Evolutionary conservation across 2,797 vertebrate genomes (phyloP), one percentile per base, ranked within the genome.

Genomic region (Cephalopachus bancanus): DNA sequence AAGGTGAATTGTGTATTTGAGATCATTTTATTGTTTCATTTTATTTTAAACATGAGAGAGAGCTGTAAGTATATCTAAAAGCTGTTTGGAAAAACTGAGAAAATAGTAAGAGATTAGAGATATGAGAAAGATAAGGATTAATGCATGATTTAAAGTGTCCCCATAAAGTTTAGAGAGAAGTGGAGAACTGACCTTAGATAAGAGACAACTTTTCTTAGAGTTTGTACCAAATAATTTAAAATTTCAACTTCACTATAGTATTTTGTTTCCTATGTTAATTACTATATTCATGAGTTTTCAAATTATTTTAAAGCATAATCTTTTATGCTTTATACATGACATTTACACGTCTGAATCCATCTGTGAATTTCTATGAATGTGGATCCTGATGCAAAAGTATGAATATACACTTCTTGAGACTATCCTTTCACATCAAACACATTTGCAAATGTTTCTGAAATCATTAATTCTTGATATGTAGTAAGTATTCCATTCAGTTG

Each of bases 1-100:
- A 26, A 75, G 55, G 1, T 60, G 3, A 3, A 62, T 67, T 95
- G 12, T 28, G 20, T 55, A 28, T 80, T 95, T 84, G 53, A 86
- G 20, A 53, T 67, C 3, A 93, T 59, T 74, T 83, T 80, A 55
- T 62, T 60, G 5, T 78, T 28, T 49, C 33, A 20, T 89, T 89
- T 96, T 89, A 87, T 72, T 92, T 91, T 87, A 86, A 96, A 89
- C 22, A 59, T 10, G 10, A 89, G 19, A 84, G 6, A 81, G 6
- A 81, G 24, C 5, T 28, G n/a, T 24, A 44, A 49, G 19, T 83
- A 26, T 67, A 51, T 78, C 90, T 88, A 59, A 95, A 83, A 89
- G 24, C 20, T 86, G 5, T 59, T 86, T 81, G n/a, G 26, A 94
- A 97, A 26, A 15, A 92, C 14, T 4, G 28, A 53, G 33, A 44